Base-by-base conservation (phyloP, 2,113 vertebrate genomes). In the Caranx melampygus region DNA sequence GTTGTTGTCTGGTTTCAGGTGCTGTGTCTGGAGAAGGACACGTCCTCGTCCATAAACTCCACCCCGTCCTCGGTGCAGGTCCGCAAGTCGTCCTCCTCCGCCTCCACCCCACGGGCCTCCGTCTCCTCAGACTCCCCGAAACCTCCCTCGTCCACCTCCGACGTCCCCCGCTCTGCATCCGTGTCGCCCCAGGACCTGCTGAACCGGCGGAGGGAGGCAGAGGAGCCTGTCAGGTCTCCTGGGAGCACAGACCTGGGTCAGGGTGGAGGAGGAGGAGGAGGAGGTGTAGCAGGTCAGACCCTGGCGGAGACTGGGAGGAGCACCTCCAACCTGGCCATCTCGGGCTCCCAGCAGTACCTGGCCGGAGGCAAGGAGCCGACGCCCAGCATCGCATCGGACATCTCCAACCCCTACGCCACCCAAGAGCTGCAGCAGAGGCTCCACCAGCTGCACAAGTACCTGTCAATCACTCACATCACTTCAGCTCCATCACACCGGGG, bases 351-450 rank as follows among this genome's bases (percentile, higher is more conserved):
- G 45, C 94, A 94, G 82, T 93, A 96, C 80, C 84, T 96, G 14
- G 94, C 95, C 0, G 81, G 87, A 26, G 86, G 78, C 59, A 99
- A 99, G 86, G 98, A 99, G 76, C 95, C 97, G 4, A 99, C 98
- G 0, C 98, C 97, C 15, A 98, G 97, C 93, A 99, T 99, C 26
- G 98, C 98, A 3, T 99, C 98, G 0, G 98, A 99, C 87, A 94
- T 99, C 70, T 99, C 98, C 0, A 94, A 97, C 89, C 97, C 97
- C 8, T 96, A 95, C 0, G 96, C 98, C 72, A 94, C 96, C 0
- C 97, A 98, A 92, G 98, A 99, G 91, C 95, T 99, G n/a, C 96
- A 97, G 69, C 95, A 96, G 67, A 89, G 97, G 40, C 92, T 99
- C 1, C 94, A 95, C 0, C 97, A 96, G 78, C 95, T 99, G 14